Percentiles rank a stretch among this genome's conserved stretches.
Conservation (phyloP, 1,140 invertebrate species). For the Heliconius congener region DNA sequence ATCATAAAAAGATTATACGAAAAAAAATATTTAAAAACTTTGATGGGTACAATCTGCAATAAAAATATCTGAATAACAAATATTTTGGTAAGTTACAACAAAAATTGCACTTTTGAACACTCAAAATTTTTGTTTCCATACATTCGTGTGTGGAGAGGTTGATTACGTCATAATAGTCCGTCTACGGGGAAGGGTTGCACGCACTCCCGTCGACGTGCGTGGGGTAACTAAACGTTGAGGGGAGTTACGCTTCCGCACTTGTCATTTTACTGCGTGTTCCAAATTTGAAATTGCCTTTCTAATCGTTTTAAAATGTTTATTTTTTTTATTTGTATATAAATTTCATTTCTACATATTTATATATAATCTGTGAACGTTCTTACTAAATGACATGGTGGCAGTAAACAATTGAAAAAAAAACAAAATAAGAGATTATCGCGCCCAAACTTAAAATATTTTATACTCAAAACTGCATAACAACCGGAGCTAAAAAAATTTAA, state of each 20-base stretch:
- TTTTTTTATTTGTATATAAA: background rate
- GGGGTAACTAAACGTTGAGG: conserved; percentile 65
- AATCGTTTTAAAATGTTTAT: conserved; percentile 31
- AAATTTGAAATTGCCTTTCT: conserved; percentile 53
- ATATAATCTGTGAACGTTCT: background rate
- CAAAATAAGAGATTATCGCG: no score
- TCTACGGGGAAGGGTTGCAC: conserved; percentile 73
- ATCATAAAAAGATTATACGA: background rate
- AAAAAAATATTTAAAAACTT: background rate
- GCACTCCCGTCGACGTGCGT: conserved; percentile 61
- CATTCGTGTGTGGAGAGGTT: conserved; percentile 66
- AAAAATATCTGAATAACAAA: background rate
- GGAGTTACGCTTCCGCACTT: conserved; percentile 68
- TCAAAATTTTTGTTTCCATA: conserved; percentile 46
- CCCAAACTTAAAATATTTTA: background rate
- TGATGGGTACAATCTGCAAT: background rate
- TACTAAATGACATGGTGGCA: background rate
- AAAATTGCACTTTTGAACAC: conserved; percentile 1
- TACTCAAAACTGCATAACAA: conserved; percentile 1
- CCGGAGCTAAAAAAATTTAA: conserved; percentile 10
- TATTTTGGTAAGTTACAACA: background rate
- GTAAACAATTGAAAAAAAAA: background rate
- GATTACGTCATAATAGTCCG: conserved; percentile 74
- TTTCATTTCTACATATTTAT: background rate
- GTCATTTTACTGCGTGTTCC: conserved; percentile 61